Base-by-base conservation (phyloP, 2,888 invertebrate species). In the Anthophora plumipes region DNA sequence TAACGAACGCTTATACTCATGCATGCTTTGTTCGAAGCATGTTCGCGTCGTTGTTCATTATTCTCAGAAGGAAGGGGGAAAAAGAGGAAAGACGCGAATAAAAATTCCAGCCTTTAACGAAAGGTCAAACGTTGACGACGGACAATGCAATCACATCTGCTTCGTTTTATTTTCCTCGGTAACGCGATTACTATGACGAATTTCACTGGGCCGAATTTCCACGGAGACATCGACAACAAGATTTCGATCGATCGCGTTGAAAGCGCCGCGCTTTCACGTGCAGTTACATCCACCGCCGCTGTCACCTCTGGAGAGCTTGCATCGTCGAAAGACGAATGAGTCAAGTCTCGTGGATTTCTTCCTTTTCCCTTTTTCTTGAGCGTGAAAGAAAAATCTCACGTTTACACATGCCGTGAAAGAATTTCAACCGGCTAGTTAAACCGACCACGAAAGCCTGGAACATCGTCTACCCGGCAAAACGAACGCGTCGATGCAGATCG, bases 391-490 rank as follows among this genome's bases (percentile, higher is more conserved):
- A 73, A 61, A 60, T 60, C n/a, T 20, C 39, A 25, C 39, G 25
- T 20, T 63, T n/a, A 17, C 37, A 59, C 11, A 46, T n/a, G 14
- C 6, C 17, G 41, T 12, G 43, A 50, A 67, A 37, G 57, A 63
- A 57, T 43, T 69, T 55, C 20, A 5, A 54, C 14, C 22, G 64
- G 20, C 11, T 59, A 14, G 80, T 63, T 63, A 59, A 63, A 72
- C 64, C 54, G 31, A 37, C 72, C 25, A 17, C 68, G 59, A 54
- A 25, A 78, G 46, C 54, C 67, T 52, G 52, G 22, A 73, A 75
- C 55, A 71, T 31, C 57, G 55, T 55, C 82, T 31, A 68, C 57
- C 63, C 59, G 22, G 41, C 59, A 79, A 85, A 85, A 79, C 74
- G 69, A 81, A 41, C 71, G 55, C 57, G 54, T 20, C 14, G 61